These are phyloP conservation scores for Acridotheres tristis DNA, from an alignment of 2,797 vertebrate genomes.

Conservation along the genomic window DNA sequence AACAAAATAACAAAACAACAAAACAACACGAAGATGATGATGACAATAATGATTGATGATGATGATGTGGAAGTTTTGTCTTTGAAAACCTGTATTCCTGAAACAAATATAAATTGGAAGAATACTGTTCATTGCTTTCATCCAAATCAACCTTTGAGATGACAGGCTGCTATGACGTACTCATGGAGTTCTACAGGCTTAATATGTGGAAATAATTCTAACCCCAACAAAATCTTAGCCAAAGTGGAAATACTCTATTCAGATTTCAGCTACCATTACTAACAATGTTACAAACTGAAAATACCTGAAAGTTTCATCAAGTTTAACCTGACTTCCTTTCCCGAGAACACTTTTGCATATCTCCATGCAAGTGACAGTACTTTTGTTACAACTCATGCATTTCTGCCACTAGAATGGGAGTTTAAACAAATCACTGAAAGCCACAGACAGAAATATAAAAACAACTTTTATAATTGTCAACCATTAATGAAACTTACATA, in stretches of 20 bases:
- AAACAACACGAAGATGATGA: not conserved
- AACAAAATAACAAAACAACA: conserved; percentile 10
- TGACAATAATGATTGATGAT: not conserved
- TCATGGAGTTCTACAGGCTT: not conserved
- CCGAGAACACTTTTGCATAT: not conserved
- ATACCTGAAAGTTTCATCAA: not conserved
- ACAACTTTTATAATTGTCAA: not conserved
- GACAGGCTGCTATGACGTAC: not conserved
- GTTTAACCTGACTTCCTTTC: not conserved
- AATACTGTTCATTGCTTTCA: not conserved
- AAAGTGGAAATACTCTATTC: not conserved
- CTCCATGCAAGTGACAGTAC: not conserved
- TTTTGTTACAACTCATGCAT: not conserved
- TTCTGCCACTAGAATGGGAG: not conserved
- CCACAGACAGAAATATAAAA: not conserved
- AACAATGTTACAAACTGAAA: not conserved
- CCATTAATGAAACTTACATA: not conserved
- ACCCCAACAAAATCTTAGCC: not conserved
- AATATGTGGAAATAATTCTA: not conserved
- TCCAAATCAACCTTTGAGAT: not conserved
- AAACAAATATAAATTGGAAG: conserved; percentile 18
- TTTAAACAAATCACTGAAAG: not conserved
- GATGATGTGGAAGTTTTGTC: not conserved
- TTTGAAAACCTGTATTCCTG: conserved; percentile 8
- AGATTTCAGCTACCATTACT: not conserved